A percentile compares a stretch with the other conserved stretches of the same genome.
These are phyloP conservation scores for Tupaia tana DNA, from an alignment of 2,113 vertebrate genomes.

Conservation along the genomic window DNA sequence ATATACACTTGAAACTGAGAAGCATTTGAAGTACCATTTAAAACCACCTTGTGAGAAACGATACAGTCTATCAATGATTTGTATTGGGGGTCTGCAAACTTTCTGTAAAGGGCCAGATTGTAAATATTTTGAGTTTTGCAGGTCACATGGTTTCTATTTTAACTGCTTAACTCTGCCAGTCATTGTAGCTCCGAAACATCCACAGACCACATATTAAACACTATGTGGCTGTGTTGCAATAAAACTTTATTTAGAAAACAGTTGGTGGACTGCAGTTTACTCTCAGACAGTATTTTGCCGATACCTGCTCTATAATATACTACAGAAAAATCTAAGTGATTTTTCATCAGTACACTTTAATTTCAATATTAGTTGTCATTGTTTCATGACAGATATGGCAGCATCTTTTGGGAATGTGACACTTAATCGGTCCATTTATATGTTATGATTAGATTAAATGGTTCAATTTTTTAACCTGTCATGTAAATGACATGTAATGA, in stretches of 20 bases:
- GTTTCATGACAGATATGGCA: background rate
- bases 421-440: background rate
- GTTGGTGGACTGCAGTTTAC: background rate
- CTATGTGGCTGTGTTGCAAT: background rate
- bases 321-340: background rate
- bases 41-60: background rate
- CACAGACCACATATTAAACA: background rate
- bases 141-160: background rate
- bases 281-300: background rate
- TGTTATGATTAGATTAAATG: background rate
- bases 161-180: background rate
- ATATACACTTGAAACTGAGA: slow-evolving; percentile 3
- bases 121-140: slow-evolving; percentile 1
- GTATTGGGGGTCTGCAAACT: background rate
- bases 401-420: background rate
- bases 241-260: slow-evolving; percentile 13
- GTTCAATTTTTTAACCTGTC: background rate
- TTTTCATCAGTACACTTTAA: background rate
- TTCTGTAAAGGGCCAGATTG: background rate
- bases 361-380: background rate
- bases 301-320: background rate
- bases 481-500: background rate
- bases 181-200: background rate
- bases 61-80: background rate
- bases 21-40: background rate